Evolutionary conservation across 2,888 invertebrate genomes (phyloP).

Genomic region (Beris morrisii): DNA sequence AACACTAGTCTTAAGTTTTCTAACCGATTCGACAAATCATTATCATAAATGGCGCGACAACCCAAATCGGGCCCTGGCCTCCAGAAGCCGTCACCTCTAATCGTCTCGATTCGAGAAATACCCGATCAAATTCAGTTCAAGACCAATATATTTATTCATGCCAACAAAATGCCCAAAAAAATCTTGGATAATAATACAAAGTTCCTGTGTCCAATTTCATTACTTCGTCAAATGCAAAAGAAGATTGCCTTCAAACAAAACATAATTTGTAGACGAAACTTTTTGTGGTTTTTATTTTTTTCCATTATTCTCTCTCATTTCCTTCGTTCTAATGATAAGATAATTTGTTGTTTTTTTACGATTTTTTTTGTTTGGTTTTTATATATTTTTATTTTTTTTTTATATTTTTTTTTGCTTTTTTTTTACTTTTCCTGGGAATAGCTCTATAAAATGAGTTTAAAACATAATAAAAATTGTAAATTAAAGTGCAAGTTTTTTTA

Average conservation of each 20-base stretch:
- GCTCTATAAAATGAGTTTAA: constrained; percentile 5
- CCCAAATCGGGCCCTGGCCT: too few relatives aligned
- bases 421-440: constrained; percentile 27
- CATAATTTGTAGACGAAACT: constrained; percentile 21
- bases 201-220: too few relatives aligned
- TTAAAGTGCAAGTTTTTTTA: too few relatives aligned
- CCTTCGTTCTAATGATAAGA: constrained; percentile 36
- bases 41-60: too few relatives aligned
- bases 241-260: constrained; percentile 19
- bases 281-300: constrained; percentile 38
- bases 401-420: constrained; percentile 36
- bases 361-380: constrained; percentile 36
- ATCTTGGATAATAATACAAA: too few relatives aligned
- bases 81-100: too few relatives aligned
- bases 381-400: constrained; percentile 38
- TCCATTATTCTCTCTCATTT: constrained; percentile 29
- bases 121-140: too few relatives aligned
- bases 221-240: background rate
- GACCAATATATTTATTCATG: too few relatives aligned
- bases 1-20: too few relatives aligned
- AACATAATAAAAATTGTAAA: background rate
- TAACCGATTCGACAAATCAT: too few relatives aligned
- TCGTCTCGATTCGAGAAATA: too few relatives aligned
- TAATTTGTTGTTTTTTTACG: constrained; percentile 37
- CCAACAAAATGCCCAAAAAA: too few relatives aligned